A percentile compares a stretch with the other conserved stretches of the same genome.
Evolutionary conservation across 2,113 vertebrate species (phyloP).

Genomic region (Festucalex cinctus): DNA sequence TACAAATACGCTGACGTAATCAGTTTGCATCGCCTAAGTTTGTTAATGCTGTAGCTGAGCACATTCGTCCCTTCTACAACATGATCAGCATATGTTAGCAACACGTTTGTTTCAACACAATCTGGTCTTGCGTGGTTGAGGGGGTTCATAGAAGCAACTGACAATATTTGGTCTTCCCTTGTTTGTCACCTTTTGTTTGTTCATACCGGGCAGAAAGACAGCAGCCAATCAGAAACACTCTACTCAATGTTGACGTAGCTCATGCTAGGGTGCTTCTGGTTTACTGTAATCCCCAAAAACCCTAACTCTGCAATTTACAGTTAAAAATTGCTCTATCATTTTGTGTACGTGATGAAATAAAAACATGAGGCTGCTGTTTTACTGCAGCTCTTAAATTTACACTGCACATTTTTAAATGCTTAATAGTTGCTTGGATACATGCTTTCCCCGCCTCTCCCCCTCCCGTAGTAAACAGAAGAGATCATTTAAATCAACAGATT

Average conservation of each 20-base stretch:
- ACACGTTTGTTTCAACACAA: constrained; percentile 21
- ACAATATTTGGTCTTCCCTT: constrained; percentile 26
- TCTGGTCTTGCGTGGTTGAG: constrained; percentile 4
- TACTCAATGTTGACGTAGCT: neutral
- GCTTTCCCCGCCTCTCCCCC: too few species aligned
- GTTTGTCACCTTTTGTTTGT: constrained; percentile 7
- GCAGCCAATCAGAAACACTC: constrained; percentile 13
- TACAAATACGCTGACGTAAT: constrained; percentile 46
- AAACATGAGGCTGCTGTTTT: neutral
- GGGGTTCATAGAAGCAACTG: constrained; percentile 13
- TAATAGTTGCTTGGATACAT: neutral
- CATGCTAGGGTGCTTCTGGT: constrained; percentile 1
- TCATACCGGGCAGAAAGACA: neutral
- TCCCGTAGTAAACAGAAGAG: neutral
- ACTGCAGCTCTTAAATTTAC: neutral
- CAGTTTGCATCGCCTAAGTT: constrained; percentile 57
- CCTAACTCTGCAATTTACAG: neutral
- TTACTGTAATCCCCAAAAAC: constrained; percentile 7
- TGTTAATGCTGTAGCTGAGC: constrained; percentile 58
- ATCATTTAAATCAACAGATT: neutral
- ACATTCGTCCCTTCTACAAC: constrained; percentile 36
- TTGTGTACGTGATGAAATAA: neutral
- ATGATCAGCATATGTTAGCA: constrained; percentile 33
- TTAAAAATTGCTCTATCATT: neutral
- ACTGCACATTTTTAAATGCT: neutral